phyloP scores from a whole-genome alignment of 2,113 vertebrate genomes.

The Cricetomys ansorgei region DNA sequence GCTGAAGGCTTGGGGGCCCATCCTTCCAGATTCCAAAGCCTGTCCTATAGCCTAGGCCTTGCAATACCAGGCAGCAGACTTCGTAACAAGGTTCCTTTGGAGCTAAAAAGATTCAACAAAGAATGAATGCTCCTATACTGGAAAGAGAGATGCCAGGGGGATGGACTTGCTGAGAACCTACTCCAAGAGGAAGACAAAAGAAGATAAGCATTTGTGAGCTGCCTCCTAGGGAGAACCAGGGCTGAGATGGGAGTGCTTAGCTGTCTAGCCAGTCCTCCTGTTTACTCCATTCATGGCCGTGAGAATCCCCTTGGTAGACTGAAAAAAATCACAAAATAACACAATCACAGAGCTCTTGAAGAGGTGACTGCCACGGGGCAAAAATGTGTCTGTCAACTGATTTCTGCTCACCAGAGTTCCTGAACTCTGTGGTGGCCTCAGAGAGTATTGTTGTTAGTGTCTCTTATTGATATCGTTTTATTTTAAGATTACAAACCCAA shows the following conservation, averaged over 20 bases:
- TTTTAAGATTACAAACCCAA: neutral
- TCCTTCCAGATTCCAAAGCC: neutral
- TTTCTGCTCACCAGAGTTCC: neutral
- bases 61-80: rapidly evolving
- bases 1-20: rapidly evolving
- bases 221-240: neutral
- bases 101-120: neutral
- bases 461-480: neutral
- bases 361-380: neutral
- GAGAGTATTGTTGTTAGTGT: neutral
- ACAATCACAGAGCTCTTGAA: neutral
- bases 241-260: neutral
- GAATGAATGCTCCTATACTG: no score
- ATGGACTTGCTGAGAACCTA: neutral
- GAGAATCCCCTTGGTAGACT: neutral
- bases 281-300: neutral
- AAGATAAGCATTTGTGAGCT: neutral
- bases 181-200: neutral
- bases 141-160: neutral
- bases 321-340: neutral
- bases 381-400: neutral
- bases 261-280: neutral
- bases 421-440: neutral
- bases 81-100: neutral
- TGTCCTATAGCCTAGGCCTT: neutral